phyloP scores from a whole-genome alignment of 1,140 invertebrate genomes.

The Atta colombica region DNA sequence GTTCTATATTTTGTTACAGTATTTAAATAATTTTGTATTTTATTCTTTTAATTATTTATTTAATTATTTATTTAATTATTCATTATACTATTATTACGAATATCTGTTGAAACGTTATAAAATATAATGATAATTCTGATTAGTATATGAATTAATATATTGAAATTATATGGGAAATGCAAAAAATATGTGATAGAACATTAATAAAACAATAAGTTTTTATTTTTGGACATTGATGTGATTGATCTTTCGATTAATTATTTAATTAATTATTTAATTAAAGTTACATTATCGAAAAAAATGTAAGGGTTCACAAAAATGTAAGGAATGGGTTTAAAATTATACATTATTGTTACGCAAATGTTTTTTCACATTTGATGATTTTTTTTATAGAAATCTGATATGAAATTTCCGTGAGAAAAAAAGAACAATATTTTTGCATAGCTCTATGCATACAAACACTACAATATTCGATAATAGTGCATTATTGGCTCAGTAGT shows the following conservation, averaged over 20 bases:
- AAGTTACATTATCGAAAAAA: background rate
- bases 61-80: too few species aligned
- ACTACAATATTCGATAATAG: conserved; percentile 24
- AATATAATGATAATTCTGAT: background rate
- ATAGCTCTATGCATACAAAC: conserved; percentile 29
- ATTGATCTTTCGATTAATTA: background rate
- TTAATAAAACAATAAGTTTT: background rate
- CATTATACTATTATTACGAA: conserved; percentile 12
- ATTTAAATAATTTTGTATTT: background rate
- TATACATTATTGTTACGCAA: background rate
- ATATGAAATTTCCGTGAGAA: conserved; percentile 26
- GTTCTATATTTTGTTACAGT: background rate
- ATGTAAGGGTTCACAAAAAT: background rate
- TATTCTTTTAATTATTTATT: background rate
- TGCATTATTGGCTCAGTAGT: conserved; percentile 41
- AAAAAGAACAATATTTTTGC: background rate
- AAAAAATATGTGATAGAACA: background rate
- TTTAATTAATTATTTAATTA: background rate
- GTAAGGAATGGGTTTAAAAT: background rate
- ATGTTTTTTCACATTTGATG: background rate
- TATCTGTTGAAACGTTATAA: background rate
- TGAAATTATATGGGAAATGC: background rate
- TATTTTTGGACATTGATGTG: background rate
- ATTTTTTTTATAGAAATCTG: background rate
- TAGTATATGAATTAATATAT: background rate